Evolutionary conservation across 2,888 invertebrate genomes (phyloP).

Genomic region (Dasypolia templi): DNA sequence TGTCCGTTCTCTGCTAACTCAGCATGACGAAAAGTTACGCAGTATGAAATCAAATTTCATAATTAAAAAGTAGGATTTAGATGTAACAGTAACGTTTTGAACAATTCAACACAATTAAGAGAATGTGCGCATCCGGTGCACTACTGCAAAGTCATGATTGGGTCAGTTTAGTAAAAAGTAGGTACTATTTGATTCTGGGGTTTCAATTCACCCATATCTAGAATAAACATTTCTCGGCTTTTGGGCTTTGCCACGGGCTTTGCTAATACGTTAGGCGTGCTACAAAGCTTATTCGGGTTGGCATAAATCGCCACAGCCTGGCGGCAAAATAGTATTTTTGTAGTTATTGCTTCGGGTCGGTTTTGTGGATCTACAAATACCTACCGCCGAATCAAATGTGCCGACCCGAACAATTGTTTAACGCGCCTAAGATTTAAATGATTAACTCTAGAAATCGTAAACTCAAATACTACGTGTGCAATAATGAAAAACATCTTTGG

Average conservation of each 20-base stretch:
- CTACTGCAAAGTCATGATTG: neutral
- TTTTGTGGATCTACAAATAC: too few relatives aligned
- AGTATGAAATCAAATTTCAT: constrained; percentile 35
- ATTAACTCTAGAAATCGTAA: neutral
- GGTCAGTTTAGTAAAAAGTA: neutral
- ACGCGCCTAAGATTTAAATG: neutral
- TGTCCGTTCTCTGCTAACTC: constrained; percentile 40
- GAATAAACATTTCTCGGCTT: neutral
- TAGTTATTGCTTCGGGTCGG: neutral
- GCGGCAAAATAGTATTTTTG: neutral
- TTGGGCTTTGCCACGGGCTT: neutral
- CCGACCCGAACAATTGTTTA: neutral
- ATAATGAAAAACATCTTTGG: neutral
- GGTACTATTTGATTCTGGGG: neutral
- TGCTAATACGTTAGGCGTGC: neutral
- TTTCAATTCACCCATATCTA: neutral
- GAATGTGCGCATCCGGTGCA: neutral
- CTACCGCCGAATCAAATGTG: neutral
- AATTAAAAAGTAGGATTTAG: constrained; percentile 25
- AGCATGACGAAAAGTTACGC: constrained; percentile 45
- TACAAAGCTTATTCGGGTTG: neutral
- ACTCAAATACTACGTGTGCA: neutral
- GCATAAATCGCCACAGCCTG: neutral
- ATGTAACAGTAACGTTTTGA: constrained; percentile 1
- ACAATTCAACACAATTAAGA: constrained; percentile 34